Base-by-base conservation (phyloP, 2,113 vertebrate species). In the Phaethornis superciliosus region DNA sequence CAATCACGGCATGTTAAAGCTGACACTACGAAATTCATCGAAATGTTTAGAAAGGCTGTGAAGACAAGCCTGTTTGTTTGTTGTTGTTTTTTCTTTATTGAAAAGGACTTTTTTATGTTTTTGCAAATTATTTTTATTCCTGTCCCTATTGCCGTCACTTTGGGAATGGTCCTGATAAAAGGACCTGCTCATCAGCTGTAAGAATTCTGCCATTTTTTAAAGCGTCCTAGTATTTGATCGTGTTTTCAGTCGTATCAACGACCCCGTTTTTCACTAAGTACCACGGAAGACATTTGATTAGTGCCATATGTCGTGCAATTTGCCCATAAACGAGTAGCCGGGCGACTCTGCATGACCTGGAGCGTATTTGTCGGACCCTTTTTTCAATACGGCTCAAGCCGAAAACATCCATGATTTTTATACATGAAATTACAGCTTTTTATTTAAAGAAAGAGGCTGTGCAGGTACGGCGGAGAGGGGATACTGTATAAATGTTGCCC, bases 201-300 rank as follows among this genome's bases (percentile, higher is more conserved):
- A 12, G 15, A n/a, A 21, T 27, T 65, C 16, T 42, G 40, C 7
- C 7, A 3, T 9, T 60, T 75, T 6, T 40, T 40, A 40, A 10
- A 4, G 3, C 16, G 51, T 63, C 67, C 49, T 32, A 22, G 30
- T 44, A 17, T 44, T 70, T 10, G 9, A 5, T 17, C 0, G 3
- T 21, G 6, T 72, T 77, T 81, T 40, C 33, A 3, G 4, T 20
- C 9, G 11, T 9, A 35, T 7, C 12, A 13, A 15, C 27, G 26
- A 6, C 7, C 6, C 10, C 5, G 0, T 8, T 78, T 78, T 33
- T 56, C 55, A 14, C 2, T 0, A 3, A 1, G 1, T 49, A 2
- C 11, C 7, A 15, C 8, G 4, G 20, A 17, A 47, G 22, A 4
- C 26, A 2, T 49, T 55, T 55, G 8, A 9, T 28, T 10, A 13